Percentiles rank a stretch among this genome's conserved stretches.
Evolutionary conservation across 2,888 invertebrate genomes (phyloP).

Genomic region (Amblyteles armatorius): DNA sequence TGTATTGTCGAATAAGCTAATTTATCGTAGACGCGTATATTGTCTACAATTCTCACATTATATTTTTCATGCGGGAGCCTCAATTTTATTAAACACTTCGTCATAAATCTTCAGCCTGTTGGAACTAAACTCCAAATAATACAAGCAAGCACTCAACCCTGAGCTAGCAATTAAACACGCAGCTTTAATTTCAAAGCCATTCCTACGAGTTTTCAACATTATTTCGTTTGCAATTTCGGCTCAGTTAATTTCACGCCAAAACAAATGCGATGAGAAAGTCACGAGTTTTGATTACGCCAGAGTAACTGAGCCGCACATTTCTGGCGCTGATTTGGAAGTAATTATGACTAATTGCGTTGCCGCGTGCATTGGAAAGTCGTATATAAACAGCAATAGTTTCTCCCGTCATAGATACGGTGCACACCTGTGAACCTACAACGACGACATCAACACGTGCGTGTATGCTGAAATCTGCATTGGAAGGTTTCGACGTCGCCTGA

Average conservation of each 20-base stretch:
- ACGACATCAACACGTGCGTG: not conserved
- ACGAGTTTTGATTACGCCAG: not conserved
- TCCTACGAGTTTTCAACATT: too few species aligned
- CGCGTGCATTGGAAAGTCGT: not conserved
- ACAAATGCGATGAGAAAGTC: too few species aligned
- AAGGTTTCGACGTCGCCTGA: not conserved
- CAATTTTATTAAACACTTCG: not conserved
- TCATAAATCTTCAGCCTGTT: not conserved
- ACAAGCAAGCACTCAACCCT: too few species aligned
- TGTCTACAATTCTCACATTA: not conserved
- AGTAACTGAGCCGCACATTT: not conserved
- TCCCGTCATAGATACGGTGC: not conserved
- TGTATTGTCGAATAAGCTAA: not conserved
- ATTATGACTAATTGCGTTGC: not conserved
- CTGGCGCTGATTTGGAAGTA: not conserved
- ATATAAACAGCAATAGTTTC: not conserved
- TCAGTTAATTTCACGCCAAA: too few species aligned
- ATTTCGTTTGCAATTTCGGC: too few species aligned
- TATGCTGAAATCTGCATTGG: not conserved
- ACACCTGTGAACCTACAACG: not conserved
- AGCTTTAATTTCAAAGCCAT: too few species aligned
- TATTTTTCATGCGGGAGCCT: not conserved
- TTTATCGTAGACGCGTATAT: not conserved
- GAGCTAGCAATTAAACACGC: too few species aligned
- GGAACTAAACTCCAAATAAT: not conserved